A percentile compares a stretch with the other conserved stretches of the same genome.
Conservation (phyloP, 2,797 vertebrate genomes). For the Nyctibius grandis region DNA sequence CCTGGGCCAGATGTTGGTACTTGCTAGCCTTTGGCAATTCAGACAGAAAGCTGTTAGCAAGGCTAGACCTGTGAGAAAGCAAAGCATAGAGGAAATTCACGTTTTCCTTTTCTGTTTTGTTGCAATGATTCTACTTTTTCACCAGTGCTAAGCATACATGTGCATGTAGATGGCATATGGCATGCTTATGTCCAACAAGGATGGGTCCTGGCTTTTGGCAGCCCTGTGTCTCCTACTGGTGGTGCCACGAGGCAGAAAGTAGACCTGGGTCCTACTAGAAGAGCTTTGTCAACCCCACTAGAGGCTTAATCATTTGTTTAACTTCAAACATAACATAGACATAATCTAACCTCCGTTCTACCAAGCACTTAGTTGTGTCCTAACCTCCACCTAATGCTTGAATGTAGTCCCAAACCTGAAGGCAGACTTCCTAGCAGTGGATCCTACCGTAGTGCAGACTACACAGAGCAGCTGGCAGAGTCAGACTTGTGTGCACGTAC, state of each 20-base stretch:
- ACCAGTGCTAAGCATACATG: rapidly evolving
- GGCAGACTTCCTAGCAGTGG: not conserved
- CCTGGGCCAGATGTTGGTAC: not conserved
- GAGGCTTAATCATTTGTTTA: not conserved
- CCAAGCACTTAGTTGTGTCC: not conserved
- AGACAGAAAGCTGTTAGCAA: not conserved
- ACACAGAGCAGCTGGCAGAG: not conserved
- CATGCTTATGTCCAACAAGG: not conserved
- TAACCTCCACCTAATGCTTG: not conserved
- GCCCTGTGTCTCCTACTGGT: not conserved
- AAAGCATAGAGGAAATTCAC: not conserved
- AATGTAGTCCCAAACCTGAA: not conserved
- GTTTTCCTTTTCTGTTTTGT: not conserved
- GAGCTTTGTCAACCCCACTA: not conserved
- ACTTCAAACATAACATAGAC: not conserved
- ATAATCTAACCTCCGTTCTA: not conserved
- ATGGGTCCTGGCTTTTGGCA: not conserved
- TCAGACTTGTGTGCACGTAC: not conserved
- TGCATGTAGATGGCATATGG: not conserved
- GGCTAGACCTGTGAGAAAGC: not conserved
- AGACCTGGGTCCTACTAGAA: not conserved
- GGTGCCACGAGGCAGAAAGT: not conserved
- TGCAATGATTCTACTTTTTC: not conserved
- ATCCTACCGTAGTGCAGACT: not conserved
- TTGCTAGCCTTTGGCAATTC: not conserved